Conservation (phyloP, 2,797 vertebrate genomes). For the Onychomys arenicola region DNA sequence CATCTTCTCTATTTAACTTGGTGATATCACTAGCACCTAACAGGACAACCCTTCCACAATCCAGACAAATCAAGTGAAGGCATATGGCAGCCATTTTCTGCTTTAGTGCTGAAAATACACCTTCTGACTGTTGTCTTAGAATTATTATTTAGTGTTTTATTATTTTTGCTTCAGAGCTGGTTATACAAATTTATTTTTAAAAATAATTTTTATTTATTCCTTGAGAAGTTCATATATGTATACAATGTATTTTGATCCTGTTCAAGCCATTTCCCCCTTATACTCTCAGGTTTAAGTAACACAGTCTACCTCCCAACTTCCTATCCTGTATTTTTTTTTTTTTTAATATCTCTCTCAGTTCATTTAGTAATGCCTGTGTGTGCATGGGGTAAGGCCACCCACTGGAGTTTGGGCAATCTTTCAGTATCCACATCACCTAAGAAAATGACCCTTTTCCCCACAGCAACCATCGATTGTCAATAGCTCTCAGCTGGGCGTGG, state of each 20-base stretch:
- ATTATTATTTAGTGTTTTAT: constrained; percentile 30
- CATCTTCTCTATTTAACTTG: background rate
- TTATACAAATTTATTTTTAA: background rate
- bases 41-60: background rate
- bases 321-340: background rate
- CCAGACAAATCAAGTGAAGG: background rate
- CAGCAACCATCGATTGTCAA: background rate
- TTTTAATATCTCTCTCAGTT: background rate
- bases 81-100: background rate
- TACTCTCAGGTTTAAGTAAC: background rate
- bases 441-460: background rate
- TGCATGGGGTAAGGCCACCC: background rate
- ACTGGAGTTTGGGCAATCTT: background rate
- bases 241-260: background rate
- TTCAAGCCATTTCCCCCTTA: background rate
- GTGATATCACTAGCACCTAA: background rate
- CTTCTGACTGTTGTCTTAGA: constrained; percentile 17
- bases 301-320: background rate
- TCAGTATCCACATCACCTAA: background rate
- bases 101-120: background rate
- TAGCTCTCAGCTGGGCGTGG: background rate
- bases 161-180: constrained; percentile 11
- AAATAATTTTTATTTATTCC: background rate
- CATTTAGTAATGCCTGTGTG: background rate
- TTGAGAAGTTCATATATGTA: background rate